Evolutionary conservation across 2,888 invertebrate species (phyloP), one percentile per base, ranked within the genome.

Genomic region (Apodemia mormo): DNA sequence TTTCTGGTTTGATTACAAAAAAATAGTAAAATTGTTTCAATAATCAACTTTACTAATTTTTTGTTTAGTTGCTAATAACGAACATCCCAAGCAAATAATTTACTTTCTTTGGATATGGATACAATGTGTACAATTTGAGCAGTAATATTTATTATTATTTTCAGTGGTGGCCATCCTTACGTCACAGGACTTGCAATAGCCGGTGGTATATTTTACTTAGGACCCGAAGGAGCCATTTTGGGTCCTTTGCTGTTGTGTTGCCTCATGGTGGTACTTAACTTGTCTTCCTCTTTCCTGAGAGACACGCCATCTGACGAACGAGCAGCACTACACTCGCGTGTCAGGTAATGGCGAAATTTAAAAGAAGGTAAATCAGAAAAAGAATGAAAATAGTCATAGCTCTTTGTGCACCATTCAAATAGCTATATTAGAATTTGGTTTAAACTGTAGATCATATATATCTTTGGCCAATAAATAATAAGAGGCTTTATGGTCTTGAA

Each of bases 121-220:
- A 8, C 22, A 8, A 40, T 45, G 2, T 45, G 10, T 45, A 12
- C 12, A 10, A 43, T 43, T 45, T 45, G 10, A 45, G 3, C 45
- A 6, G 54, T 40, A 12, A 37, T 45, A 22, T n/a, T n/a, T 66
- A 12, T 45, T 45, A 12, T 72, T 67, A 40, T 67, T 82, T 82
- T 2, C 79, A 98, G 98, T 70, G 97, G 97, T 33, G 98, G 98
- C 2, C 99, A 99, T 92, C 99, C 99, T 0, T 99, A 99, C 91
- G 95, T 99, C 74, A 99, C 99, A 9, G 99, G 99, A 52, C 93
- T 99, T 69, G 98, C 99, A 2, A 98, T 99, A 82, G 99, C 99
- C 29, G 99, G 99, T 12, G 99, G 99, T 66, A 97, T 99, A 83
- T 98, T 99, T 90, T 99, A 98, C 94, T 94, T 99, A 77, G 99